Evolutionary conservation across 2,888 invertebrate species (phyloP).

Genomic region (Leptinotarsa haldemani): DNA sequence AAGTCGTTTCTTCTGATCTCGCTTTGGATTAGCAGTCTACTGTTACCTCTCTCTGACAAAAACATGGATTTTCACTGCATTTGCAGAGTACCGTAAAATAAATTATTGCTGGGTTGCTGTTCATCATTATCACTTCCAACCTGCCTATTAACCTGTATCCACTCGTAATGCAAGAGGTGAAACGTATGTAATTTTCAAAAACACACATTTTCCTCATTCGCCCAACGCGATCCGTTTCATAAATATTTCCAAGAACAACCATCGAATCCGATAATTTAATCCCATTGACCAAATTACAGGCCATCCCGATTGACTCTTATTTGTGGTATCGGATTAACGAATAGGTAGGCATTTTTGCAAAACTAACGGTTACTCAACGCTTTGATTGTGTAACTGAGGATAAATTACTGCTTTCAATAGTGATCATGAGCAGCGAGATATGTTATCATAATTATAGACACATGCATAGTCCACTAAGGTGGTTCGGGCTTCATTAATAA

Average conservation of each 20-base stretch:
- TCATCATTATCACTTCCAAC: too few relatives aligned
- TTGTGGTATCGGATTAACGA: background rate
- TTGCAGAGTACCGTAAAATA: too few relatives aligned
- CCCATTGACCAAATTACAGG: slow-evolving; percentile 1
- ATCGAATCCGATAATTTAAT: background rate
- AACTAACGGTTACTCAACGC: slow-evolving; percentile 1
- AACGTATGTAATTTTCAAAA: background rate
- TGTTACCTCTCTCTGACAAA: too few relatives aligned
- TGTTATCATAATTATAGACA: slow-evolving; percentile 11
- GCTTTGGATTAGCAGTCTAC: too few relatives aligned
- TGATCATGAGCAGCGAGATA: slow-evolving; percentile 17
- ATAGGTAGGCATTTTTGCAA: slow-evolving; percentile 7
- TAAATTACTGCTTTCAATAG: slow-evolving; percentile 15
- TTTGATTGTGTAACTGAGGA: slow-evolving; percentile 12
- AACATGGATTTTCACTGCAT: too few relatives aligned
- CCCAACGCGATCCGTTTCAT: background rate
- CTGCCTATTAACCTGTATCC: too few relatives aligned
- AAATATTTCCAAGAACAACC: slow-evolving; percentile 1
- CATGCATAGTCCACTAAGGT: slow-evolving; percentile 16
- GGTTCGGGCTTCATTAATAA: slow-evolving; percentile 12
- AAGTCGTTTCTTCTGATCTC: too few relatives aligned
- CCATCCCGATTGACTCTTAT: background rate
- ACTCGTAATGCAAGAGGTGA: background rate
- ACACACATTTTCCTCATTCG: background rate
- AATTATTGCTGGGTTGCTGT: too few relatives aligned